Conservation (phyloP, 2,888 invertebrate species). For the Diplazon laetatorius region DNA sequence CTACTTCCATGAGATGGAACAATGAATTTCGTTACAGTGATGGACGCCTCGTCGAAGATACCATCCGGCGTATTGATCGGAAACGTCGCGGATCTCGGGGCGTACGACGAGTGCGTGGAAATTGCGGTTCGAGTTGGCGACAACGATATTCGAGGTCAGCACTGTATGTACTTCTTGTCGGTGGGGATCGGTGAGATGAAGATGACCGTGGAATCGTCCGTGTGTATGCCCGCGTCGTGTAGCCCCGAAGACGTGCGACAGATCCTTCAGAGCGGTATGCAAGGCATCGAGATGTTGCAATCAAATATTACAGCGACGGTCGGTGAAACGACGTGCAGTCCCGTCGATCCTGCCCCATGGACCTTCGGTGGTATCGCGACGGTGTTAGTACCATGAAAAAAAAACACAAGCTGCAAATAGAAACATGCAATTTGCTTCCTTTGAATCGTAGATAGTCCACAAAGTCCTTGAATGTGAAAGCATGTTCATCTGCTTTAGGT, state of each 20-base stretch:
- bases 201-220: conserved; percentile 77
- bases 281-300: too few relatives aligned
- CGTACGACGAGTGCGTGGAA: conserved; percentile 81
- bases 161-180: conserved; percentile 77
- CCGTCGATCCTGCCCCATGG: conserved; percentile 59
- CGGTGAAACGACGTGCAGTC: conserved; percentile 50
- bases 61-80: too few relatives aligned
- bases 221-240: conserved; percentile 83
- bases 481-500: too few relatives aligned
- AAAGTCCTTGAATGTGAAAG: too few relatives aligned
- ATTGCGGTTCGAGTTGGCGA: conserved; percentile 68
- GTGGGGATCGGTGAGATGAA: conserved; percentile 70
- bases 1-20: too few relatives aligned
- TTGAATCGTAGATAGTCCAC: too few relatives aligned
- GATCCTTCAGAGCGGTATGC: conserved; percentile 44
- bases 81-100: too few relatives aligned
- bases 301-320: neutral
- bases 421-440: too few relatives aligned
- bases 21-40: too few relatives aligned
- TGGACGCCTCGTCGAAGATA: too few relatives aligned
- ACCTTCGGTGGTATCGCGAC: conserved; percentile 60
- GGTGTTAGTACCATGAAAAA: conserved; percentile 67
- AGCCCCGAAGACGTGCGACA: conserved; percentile 72
- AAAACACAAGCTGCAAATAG: too few relatives aligned
- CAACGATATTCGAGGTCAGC: conserved; percentile 78